Percentiles rank a stretch among this genome's conserved stretches.
Evolutionary conservation across 2,888 invertebrate species (phyloP).

Genomic region (Pterostichus madidus): DNA sequence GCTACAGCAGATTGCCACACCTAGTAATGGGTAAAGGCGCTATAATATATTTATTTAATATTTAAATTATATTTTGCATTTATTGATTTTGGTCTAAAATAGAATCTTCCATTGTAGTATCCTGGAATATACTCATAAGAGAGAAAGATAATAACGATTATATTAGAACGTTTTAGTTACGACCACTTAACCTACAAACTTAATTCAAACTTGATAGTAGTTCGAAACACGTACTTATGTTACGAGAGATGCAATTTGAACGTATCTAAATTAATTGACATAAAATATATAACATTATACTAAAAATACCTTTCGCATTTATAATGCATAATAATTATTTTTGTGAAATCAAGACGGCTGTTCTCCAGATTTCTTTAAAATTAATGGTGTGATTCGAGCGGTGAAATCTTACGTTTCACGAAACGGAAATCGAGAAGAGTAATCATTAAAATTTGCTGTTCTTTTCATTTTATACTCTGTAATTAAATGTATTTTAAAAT

Average conservation of each 20-base stretch:
- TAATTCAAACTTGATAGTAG: neutral
- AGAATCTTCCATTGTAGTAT: too few relatives aligned
- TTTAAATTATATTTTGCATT: too few relatives aligned
- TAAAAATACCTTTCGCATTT: too few relatives aligned
- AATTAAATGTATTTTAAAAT: slow-evolving; percentile 31
- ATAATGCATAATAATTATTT: too few relatives aligned
- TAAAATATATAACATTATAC: too few relatives aligned
- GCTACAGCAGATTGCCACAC: too few relatives aligned
- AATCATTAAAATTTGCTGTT: slow-evolving; percentile 48
- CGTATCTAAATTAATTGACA: too few relatives aligned
- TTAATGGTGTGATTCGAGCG: neutral
- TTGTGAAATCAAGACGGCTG: too few relatives aligned
- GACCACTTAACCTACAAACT: neutral
- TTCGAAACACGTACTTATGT: neutral
- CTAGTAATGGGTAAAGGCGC: too few relatives aligned
- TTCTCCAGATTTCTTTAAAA: neutral
- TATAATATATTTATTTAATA: too few relatives aligned
- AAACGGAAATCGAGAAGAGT: slow-evolving; percentile 24
- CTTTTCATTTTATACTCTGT: slow-evolving; percentile 24
- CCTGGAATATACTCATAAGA: neutral
- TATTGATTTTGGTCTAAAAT: too few relatives aligned
- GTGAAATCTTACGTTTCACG: neutral
- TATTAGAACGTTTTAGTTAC: neutral
- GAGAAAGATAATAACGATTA: neutral
- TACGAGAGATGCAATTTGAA: too few relatives aligned